Evolutionary conservation across 2,797 vertebrate genomes (phyloP).

Genomic region (Thripadectes ignobilis): DNA sequence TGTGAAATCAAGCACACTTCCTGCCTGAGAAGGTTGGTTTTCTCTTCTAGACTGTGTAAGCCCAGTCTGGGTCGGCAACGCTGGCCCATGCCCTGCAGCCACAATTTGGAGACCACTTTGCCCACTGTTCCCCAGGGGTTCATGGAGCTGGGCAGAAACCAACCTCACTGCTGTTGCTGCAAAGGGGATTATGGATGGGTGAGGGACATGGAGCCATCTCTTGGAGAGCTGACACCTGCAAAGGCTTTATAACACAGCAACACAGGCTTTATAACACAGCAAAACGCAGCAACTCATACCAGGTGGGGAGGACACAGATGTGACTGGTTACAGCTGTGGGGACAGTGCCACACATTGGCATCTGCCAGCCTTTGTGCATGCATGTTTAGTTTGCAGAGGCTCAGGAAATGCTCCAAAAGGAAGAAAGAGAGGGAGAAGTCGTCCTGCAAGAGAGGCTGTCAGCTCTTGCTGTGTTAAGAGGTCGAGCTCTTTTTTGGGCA

Average conservation of each 20-base stretch:
- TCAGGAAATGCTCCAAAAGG: neutral
- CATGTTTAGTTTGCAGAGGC: neutral
- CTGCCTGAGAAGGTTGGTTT: neutral
- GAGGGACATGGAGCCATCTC: rapidly evolving
- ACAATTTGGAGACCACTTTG: neutral
- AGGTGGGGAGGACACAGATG: neutral
- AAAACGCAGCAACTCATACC: neutral
- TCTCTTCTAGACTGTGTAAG: neutral
- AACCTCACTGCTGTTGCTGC: neutral
- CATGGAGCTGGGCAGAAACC: neutral
- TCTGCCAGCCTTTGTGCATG: neutral
- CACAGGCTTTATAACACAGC: rapidly evolving
- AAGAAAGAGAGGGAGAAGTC: neutral
- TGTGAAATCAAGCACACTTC: neutral
- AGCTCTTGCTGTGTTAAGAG: neutral
- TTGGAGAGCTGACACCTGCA: neutral
- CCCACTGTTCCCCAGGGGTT: neutral
- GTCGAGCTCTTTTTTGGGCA: neutral
- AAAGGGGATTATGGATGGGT: neutral
- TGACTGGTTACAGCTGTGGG: neutral
- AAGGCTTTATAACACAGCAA: neutral
- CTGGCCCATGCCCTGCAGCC: rapidly evolving
- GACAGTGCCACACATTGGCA: neutral
- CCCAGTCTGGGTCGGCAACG: neutral
- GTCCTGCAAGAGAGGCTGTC: neutral